These are phyloP conservation scores for Gymnorhina tibicen DNA, from an alignment of 2,113 vertebrate species.

Conservation along the genomic window DNA sequence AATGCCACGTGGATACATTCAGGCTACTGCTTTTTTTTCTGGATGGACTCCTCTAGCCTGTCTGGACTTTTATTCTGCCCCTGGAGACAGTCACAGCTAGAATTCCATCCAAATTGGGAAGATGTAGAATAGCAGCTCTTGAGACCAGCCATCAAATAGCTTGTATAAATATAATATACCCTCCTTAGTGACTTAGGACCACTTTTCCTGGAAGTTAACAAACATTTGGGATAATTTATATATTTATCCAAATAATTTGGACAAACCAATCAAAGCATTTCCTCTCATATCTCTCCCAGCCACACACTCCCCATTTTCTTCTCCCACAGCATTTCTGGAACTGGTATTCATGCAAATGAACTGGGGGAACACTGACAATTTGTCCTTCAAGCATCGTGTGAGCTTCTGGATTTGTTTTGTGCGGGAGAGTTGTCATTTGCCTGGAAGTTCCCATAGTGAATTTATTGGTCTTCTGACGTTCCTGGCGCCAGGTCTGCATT, in stretches of 20 bases:
- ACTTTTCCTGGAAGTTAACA: neutral
- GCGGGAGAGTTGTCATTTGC: constrained; percentile 12
- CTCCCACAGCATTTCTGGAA: neutral
- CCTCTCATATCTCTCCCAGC: neutral
- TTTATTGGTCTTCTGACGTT: constrained; percentile 43
- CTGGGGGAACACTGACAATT: constrained; percentile 11
- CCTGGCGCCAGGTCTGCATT: constrained; percentile 51
- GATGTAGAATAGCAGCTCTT: neutral
- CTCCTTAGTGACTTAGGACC: neutral
- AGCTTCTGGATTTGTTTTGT: constrained; percentile 35
- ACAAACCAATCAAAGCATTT: neutral
- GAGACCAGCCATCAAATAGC: neutral
- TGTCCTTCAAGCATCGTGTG: constrained; percentile 30
- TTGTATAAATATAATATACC: neutral
- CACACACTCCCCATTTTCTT: neutral
- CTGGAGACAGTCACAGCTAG: constrained; percentile 35
- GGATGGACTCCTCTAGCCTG: constrained; percentile 29
- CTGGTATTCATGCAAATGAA: constrained; percentile 13
- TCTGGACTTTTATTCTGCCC: constrained; percentile 40
- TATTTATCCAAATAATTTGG: neutral
- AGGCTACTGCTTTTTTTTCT: constrained; percentile 40
- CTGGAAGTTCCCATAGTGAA: constrained; percentile 58
- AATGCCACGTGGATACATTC: constrained; percentile 41
- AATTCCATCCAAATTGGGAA: constrained; percentile 29
- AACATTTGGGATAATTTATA: neutral